These are phyloP conservation scores for Rhingia rostrata DNA, from an alignment of 2,888 invertebrate species.

Conservation along the genomic window DNA sequence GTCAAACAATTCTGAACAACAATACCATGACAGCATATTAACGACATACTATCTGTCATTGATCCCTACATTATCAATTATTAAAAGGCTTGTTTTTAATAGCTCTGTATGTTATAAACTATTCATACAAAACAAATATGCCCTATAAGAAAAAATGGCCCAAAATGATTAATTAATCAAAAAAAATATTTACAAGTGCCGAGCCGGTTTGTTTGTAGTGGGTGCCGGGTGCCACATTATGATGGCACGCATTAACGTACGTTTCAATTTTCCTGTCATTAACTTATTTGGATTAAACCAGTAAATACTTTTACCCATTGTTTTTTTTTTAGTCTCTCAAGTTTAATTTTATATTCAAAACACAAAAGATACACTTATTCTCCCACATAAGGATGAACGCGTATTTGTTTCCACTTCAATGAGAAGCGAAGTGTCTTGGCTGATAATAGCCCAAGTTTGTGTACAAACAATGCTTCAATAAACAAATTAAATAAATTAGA, in stretches of 20 bases:
- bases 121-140: too few relatives aligned
- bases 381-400: too few relatives aligned
- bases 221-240: neutral
- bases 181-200: neutral
- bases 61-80: neutral
- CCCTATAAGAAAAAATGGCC: neutral
- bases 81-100: too few relatives aligned
- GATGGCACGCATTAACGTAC: neutral
- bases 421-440: neutral
- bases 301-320: neutral
- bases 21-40: too few relatives aligned
- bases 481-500: constrained; percentile 22
- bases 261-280: constrained; percentile 18
- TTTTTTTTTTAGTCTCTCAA: constrained; percentile 7
- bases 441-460: neutral
- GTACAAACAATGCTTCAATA: neutral
- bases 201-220: constrained; percentile 1
- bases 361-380: neutral
- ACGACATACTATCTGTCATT: neutral
- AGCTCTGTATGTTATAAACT: too few relatives aligned
- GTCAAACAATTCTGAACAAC: too few relatives aligned
- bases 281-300: constrained; percentile 2
- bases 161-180: constrained; percentile 10
- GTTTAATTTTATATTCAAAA: neutral
- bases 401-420: too few relatives aligned